Conservation (phyloP, 1,140 invertebrate genomes). For the Teleogryllus occipitalis region DNA sequence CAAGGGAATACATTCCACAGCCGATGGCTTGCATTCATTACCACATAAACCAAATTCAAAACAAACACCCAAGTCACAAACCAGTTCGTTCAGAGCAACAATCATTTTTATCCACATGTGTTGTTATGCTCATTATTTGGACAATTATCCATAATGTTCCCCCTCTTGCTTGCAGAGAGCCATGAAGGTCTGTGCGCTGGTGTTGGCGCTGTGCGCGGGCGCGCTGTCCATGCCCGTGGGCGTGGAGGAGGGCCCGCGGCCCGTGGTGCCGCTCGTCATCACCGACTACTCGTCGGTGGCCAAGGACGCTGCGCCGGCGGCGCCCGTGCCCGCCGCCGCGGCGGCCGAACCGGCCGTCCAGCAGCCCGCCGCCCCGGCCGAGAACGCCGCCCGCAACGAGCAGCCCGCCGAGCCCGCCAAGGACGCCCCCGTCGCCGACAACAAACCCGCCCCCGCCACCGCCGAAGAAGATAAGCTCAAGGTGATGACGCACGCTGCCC, state of each 20-base stretch:
- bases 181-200: conserved; percentile 34
- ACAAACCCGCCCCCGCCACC: not conserved
- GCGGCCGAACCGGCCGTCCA: conserved; percentile 18
- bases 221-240: conserved; percentile 27
- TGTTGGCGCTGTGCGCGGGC: conserved; percentile 30
- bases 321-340: conserved; percentile 7
- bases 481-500: too few relatives aligned
- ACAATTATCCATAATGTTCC: too few relatives aligned
- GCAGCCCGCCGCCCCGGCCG: not conserved
- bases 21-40: too few relatives aligned
- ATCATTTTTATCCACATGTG: too few relatives aligned
- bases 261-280: conserved; percentile 33
- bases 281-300: conserved; percentile 36
- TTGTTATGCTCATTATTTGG: too few relatives aligned
- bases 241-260: conserved; percentile 27
- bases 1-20: too few relatives aligned
- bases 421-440: conserved; percentile 17
- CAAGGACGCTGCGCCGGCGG: conserved; percentile 25
- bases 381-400: too few relatives aligned
- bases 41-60: too few relatives aligned
- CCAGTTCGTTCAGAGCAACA: too few relatives aligned
- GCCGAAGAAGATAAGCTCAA: not conserved
- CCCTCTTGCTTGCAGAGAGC: too few relatives aligned
- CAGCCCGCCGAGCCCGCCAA: conserved; percentile 13
- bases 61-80: too few relatives aligned